These are phyloP conservation scores for Thalpophila matura DNA, from an alignment of 2,888 invertebrate genomes.

Conservation along the genomic window DNA sequence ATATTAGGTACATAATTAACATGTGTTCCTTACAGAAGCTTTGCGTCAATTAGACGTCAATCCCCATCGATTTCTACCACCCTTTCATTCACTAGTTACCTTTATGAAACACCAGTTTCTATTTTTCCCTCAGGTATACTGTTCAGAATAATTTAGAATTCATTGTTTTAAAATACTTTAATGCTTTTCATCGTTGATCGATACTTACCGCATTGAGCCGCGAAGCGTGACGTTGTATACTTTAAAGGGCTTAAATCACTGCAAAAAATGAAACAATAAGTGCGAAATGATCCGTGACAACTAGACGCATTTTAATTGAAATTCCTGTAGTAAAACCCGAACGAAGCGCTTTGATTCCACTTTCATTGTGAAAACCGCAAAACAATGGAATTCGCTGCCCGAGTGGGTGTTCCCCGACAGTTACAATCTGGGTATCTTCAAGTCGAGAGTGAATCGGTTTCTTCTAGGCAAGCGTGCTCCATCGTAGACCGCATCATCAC, in stretches of 20 bases:
- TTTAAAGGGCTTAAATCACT: slow-evolving; percentile 44
- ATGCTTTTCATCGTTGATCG: slow-evolving; percentile 40
- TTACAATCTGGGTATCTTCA: too few species aligned
- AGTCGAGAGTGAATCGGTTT: too few species aligned
- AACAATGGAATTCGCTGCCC: too few species aligned
- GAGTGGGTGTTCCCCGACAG: too few species aligned
- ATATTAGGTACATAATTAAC: too few species aligned
- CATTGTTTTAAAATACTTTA: slow-evolving; percentile 31
- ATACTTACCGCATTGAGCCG: slow-evolving; percentile 34
- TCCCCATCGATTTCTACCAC: neutral
- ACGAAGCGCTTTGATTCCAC: too few species aligned
- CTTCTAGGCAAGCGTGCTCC: too few species aligned
- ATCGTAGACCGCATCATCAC: too few species aligned
- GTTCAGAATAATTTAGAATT: slow-evolving; percentile 17
- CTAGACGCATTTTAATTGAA: slow-evolving; percentile 49
- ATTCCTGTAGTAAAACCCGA: too few species aligned
- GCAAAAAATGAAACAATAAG: slow-evolving; percentile 50
- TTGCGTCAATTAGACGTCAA: too few species aligned
- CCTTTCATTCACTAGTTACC: neutral
- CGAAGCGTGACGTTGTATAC: slow-evolving; percentile 44
- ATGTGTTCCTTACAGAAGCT: too few species aligned
- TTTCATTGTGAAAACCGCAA: too few species aligned
- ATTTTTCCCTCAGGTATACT: neutral
- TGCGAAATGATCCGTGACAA: slow-evolving; percentile 37
- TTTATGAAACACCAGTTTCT: slow-evolving; percentile 1